Evolutionary conservation across 2,797 vertebrate genomes (phyloP), one percentile per base, ranked within the genome.

Genomic region (Capromys pilorides): DNA sequence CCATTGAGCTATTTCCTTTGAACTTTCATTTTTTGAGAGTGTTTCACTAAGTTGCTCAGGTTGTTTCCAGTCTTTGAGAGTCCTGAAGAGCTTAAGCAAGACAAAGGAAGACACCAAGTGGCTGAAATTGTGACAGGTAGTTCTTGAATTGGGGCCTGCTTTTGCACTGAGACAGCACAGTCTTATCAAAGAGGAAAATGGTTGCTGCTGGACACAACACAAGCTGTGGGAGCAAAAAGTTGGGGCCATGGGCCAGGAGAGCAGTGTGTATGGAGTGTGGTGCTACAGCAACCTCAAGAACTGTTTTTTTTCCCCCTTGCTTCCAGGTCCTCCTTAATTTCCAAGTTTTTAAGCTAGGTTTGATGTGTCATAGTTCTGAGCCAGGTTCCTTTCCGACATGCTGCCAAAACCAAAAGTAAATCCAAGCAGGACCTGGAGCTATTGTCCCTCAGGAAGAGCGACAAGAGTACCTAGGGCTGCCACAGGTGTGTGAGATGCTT

Each of bases 291-390:
- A 45, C 96, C 97, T 94, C 98, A 98, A 54, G 98, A 97, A 0
- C 91, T 98, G 28, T 99, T 99, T 41, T 99, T 99, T 88, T 99
- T 99, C 98, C 99, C 99, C 98, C 99, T 99, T 79, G 99, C 99
- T 96, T 99, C 99, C 93, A 99, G 98, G 5, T 99, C 99, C 97
- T 99, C 99, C 97, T 99, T 99, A 96, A 99, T 99, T 16, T 99
- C 98, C 99, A 0, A 99, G 96, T 97, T 99, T 99, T 98, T 99
- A 99, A 86, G 98, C 98, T 95, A 99, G 98, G 96, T 99, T 99
- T 73, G 99, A 99, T 91, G 99, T 98, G 31, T 99, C 99, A 96
- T 99, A 99, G 96, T 99, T 99, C 97, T 99, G 99, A 69, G 99
- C 99, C 93, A 99, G 98, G 98, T 99, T 99, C 99, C 99, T 99